Percentiles rank a stretch among this genome's conserved stretches.
phyloP scores from a whole-genome alignment of 2,888 invertebrate genomes.

The Temnothorax ravouxi region DNA sequence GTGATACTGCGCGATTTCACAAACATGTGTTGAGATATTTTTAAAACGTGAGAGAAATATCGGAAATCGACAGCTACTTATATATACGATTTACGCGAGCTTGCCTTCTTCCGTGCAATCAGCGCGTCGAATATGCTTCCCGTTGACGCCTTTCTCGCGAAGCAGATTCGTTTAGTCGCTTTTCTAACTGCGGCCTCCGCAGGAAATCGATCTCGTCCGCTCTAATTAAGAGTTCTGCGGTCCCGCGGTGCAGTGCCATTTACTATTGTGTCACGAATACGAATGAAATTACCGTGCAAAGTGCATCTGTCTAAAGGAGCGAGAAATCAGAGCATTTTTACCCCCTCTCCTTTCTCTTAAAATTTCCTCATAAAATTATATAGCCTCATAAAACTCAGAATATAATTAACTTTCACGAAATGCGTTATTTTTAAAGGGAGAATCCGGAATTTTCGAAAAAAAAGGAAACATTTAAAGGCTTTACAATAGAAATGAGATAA shows the following conservation, averaged over 20 bases:
- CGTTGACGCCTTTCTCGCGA: constrained; percentile 25
- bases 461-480: neutral
- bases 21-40: neutral
- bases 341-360: neutral
- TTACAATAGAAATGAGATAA: neutral
- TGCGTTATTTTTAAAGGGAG: neutral
- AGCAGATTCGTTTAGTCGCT: constrained; percentile 41
- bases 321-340: constrained; percentile 17
- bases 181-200: constrained; percentile 53
- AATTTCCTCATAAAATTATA: constrained; percentile 11
- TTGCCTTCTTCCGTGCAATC: constrained; percentile 34
- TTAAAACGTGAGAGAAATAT: constrained; percentile 7
- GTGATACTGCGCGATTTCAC: neutral
- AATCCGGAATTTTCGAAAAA: neutral
- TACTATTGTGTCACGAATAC: constrained; percentile 55
- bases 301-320: constrained; percentile 38
- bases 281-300: constrained; percentile 59
- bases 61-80: constrained; percentile 35
- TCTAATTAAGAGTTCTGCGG: constrained; percentile 70
- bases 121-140: constrained; percentile 21
- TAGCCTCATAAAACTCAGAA: neutral
- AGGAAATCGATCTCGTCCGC: constrained; percentile 67
- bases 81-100: neutral
- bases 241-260: constrained; percentile 58
- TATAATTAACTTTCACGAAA: constrained; percentile 2